phyloP scores from a whole-genome alignment of 2,797 vertebrate genomes.

The Intellagama lesueurii region DNA sequence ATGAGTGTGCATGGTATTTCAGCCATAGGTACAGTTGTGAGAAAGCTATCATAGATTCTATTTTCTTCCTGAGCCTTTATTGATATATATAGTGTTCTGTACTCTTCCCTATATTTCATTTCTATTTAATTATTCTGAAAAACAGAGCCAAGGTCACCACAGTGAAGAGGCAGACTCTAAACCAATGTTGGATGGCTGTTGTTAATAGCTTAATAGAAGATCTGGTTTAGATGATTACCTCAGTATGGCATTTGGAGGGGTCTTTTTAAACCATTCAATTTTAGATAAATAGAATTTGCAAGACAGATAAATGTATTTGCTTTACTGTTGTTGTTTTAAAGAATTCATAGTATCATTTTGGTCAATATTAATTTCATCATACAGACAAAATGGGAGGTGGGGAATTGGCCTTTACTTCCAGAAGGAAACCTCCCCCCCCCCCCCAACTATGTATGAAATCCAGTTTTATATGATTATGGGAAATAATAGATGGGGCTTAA shows the following conservation, averaged over 20 bases:
- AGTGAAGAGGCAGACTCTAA: neutral
- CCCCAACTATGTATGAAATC: neutral
- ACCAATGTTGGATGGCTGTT: neutral
- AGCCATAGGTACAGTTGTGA: neutral
- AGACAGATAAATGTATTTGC: neutral
- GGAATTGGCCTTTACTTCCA: neutral
- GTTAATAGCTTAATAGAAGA: neutral
- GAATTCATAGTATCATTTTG: slow-evolving; percentile 4
- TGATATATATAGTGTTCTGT: slow-evolving; percentile 23
- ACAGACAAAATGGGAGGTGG: neutral
- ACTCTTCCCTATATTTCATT: slow-evolving; percentile 9
- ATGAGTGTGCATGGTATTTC: neutral
- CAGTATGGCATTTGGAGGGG: neutral
- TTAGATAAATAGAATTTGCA: slow-evolving; percentile 37
- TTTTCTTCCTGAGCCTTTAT: neutral
- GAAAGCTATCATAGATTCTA: neutral
- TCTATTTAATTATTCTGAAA: slow-evolving; percentile 28
- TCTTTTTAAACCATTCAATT: neutral
- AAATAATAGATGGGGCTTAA: neutral
- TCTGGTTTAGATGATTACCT: neutral
- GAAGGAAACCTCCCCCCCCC: neutral
- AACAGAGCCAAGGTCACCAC: slow-evolving; percentile 14
- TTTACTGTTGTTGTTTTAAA: neutral
- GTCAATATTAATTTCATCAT: neutral
- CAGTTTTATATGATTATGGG: neutral